These are phyloP conservation scores for Diabrotica undecimpunctata DNA, from an alignment of 1,140 invertebrate genomes.

Conservation along the genomic window DNA sequence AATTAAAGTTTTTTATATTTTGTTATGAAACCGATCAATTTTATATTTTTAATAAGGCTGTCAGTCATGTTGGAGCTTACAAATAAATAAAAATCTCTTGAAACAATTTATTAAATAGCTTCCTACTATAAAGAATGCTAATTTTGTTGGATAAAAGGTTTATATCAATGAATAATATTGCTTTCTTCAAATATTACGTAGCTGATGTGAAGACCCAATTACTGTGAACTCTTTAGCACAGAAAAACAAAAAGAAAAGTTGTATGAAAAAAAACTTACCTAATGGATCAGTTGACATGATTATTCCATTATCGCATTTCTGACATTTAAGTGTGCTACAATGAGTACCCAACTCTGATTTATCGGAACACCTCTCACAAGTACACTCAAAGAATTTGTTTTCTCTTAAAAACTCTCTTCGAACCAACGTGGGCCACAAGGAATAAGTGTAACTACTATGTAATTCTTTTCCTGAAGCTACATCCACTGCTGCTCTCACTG, in stretches of 20 bases:
- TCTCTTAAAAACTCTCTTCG: slow-evolving; percentile 65
- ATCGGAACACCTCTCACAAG: slow-evolving; percentile 68
- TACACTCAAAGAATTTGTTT: slow-evolving; percentile 75
- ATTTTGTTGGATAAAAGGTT: no score
- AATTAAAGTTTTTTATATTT: no score
- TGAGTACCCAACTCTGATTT: slow-evolving; percentile 72
- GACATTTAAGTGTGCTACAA: slow-evolving; percentile 72
- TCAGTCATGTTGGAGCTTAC: no score
- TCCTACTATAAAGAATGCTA: no score
- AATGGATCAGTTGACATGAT: slow-evolving; percentile 64
- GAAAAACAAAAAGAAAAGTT: no score
- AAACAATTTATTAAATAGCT: no score
- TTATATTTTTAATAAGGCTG: neutral
- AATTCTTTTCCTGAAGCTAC: slow-evolving; percentile 62
- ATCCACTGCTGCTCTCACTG: slow-evolving; percentile 63
- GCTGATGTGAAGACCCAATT: no score
- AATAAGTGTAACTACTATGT: slow-evolving; percentile 72
- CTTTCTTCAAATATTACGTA: no score
- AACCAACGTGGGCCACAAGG: slow-evolving; percentile 68
- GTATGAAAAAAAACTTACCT: slow-evolving; percentile 53
- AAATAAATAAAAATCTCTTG: no score
- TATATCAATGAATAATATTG: no score
- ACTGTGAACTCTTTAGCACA: no score
- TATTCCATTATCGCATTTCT: slow-evolving; percentile 67
- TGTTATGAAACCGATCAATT: neutral